Base-by-base conservation (phyloP, 1,140 invertebrate species). In the Heliconius hewitsoni region DNA sequence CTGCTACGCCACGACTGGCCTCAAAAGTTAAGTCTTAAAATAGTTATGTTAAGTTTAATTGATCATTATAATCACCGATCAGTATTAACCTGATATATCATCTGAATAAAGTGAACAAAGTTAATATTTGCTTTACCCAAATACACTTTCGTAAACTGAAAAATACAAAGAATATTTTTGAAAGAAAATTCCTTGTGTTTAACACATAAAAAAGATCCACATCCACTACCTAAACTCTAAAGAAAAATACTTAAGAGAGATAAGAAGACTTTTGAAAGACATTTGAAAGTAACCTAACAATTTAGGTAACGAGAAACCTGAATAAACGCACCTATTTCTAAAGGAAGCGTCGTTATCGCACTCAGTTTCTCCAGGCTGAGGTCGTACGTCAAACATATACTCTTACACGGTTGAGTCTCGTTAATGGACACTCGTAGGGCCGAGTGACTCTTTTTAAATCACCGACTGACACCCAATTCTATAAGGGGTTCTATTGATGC, bases 351-450 rank as follows among this genome's bases (percentile, higher is more conserved):
- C 84, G 81, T 87, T 89, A 89, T 87, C 85, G 84, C 77, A 78
- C 72, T 83, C 83, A 87, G 86, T 89, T 89, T 89, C 86, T 81
- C 82, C 37, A 39, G 80, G 77, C 80, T 82, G 83, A 86, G 76
- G 75, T 81, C 82, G 84, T 87, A 89, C 85, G 85, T 89, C 88
- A 92, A 92, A 91, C 86, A 88, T 91, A 91, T 91, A 89, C 83
- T 82, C 86, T 93, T 91, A 89, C 91, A 87, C 71, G 82, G 82
- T 83, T 87, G 83, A 85, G 84, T 84, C 82, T 85, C 77, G 82
- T 85, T 91, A 91, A 93, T 93, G 91, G 90, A 91, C 91, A 88
- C 90, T 91, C 87, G 84, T 89, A 82, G 86, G 83, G 83, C 83
- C 82, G 78, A 89, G 84, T 85, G 81, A 85, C 80, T 82, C 83